Base-by-base conservation (phyloP, 1,140 invertebrate species). In the Atta texana region DNA sequence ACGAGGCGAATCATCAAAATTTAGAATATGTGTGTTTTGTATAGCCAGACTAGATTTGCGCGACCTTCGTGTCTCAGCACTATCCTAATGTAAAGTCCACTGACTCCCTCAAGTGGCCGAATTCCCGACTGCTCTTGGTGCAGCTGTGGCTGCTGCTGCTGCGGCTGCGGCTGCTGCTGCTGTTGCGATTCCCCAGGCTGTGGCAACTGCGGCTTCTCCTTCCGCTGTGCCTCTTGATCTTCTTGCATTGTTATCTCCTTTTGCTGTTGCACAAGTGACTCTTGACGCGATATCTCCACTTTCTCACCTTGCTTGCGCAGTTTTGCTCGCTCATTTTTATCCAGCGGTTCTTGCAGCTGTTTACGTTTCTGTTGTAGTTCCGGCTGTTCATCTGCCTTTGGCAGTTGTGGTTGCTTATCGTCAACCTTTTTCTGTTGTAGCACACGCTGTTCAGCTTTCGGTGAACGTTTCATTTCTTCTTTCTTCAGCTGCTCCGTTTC, bases 21-120 rank as follows among this genome's bases (percentile, higher is more conserved):
- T 92, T 92, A 95, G 89, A 95, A 95, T 78, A 93, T 95, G 91
- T 95, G 95, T 85, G 94, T 95, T 91, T 95, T 95, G 78, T 94
- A 94, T 66, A 95, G 86, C 93, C 94, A 94, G 74, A 95, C 94
- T 64, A 95, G 87, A 71, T 95, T 93, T 8, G 92, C 91, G 51
- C 90, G 92, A 78, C 94, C 94, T 49, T 94, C 93, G 51, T 94
- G 94, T 49, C 92, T 93, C 51, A 95, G 91, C 44, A 95, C 94
- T 77, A 95, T 86, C 34, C 93, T 90, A 72, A 95, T 95, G 78
- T 95, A 95, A 63, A 95, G 89, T 39, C 94, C 91, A 28, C 89
- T 77, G 0, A 91, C 66, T 21, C 64, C 88, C 1, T 93, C 93
- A 0, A 80, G 69, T 1, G 85, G 76, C 3, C 74, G 57, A 10